Evolutionary conservation across 2,113 vertebrate genomes (phyloP).

Genomic region (Myodes glareolus): DNA sequence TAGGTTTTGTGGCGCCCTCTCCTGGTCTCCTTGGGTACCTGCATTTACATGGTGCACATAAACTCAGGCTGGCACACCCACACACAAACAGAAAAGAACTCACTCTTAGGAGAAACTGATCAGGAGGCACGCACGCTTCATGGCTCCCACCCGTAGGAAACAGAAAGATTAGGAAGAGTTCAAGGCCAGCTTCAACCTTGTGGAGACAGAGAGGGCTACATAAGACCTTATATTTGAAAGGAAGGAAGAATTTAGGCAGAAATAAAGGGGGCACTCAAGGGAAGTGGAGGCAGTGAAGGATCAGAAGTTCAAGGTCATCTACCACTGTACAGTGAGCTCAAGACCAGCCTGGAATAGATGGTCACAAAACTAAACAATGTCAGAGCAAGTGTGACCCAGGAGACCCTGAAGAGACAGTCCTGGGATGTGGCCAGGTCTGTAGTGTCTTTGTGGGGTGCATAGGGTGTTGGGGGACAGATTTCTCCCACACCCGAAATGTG

Average conservation of each 20-base stretch:
- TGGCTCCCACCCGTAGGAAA: neutral
- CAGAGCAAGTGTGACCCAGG: neutral
- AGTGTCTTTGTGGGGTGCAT: neutral
- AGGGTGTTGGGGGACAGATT: neutral
- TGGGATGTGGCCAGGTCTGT: neutral
- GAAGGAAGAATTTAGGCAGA: neutral
- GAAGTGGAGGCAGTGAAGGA: neutral
- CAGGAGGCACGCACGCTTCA: too few relatives aligned
- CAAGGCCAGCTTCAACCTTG: neutral
- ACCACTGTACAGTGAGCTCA: neutral
- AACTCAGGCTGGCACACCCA: neutral
- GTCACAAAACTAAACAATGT: neutral
- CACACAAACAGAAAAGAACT: neutral
- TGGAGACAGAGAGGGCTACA: neutral
- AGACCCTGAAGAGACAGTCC: neutral
- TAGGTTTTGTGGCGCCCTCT: neutral
- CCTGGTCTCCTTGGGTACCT: neutral
- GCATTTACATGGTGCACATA: neutral
- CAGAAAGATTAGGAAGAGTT: too few relatives aligned
- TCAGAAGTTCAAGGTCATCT: neutral
- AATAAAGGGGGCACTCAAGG: neutral
- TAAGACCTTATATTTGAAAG: neutral
- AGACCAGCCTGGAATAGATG: neutral
- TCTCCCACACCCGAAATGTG: neutral
- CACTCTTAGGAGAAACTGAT: neutral